These are phyloP conservation scores for Pissodes strobi DNA, from an alignment of 1,140 invertebrate genomes.

Conservation along the genomic window DNA sequence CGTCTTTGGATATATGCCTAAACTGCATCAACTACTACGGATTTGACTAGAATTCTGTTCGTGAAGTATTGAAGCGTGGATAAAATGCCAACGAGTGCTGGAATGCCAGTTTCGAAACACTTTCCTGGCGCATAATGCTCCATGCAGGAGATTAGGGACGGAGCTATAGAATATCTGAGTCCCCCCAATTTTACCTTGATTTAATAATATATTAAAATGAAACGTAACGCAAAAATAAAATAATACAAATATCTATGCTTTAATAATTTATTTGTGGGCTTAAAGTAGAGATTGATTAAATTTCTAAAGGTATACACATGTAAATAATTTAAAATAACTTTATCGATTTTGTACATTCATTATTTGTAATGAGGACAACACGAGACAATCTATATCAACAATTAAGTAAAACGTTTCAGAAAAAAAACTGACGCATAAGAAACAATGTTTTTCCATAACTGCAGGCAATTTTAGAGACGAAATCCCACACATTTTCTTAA, in stretches of 20 bases:
- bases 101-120: too few species aligned
- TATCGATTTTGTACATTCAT: constrained; percentile 30
- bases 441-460: neutral
- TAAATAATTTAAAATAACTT: constrained; percentile 26
- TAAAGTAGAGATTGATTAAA: constrained; percentile 25
- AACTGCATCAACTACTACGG: too few species aligned
- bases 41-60: too few species aligned
- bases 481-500: too few species aligned
- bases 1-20: too few species aligned
- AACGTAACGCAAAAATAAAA: constrained; percentile 24
- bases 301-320: constrained; percentile 28
- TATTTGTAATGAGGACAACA: constrained; percentile 23
- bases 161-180: too few species aligned
- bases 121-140: too few species aligned
- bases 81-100: too few species aligned
- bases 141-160: too few species aligned
- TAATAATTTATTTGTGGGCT: constrained; percentile 42
- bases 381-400: neutral
- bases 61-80: too few species aligned
- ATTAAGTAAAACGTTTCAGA: too few species aligned
- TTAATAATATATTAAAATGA: neutral
- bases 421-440: constrained; percentile 2
- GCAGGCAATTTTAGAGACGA: neutral
- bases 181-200: neutral
- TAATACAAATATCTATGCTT: constrained; percentile 7